Percentiles rank a stretch among this genome's conserved stretches.
phyloP scores from a whole-genome alignment of 2,888 invertebrate genomes.

The Helobdella robusta region DNA sequence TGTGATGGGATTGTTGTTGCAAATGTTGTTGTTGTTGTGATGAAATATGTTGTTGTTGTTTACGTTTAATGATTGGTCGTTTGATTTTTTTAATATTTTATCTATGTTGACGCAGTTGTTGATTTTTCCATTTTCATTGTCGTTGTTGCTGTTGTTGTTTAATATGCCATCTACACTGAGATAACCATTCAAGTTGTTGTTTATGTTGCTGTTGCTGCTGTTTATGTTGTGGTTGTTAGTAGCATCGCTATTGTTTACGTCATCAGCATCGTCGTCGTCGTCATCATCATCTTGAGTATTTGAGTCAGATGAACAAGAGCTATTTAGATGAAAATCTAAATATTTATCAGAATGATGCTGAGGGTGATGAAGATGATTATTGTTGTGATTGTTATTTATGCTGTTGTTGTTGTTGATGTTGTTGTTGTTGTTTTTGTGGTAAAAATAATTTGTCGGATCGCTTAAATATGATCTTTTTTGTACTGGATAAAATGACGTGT shows the following conservation, averaged over 20 bases:
- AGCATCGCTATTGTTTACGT: not conserved
- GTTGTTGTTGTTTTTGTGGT: too few relatives aligned
- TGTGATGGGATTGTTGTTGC: too few relatives aligned
- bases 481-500: constrained; percentile 15
- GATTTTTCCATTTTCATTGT: not conserved
- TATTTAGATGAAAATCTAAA: too few relatives aligned
- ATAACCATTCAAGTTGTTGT: too few relatives aligned
- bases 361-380: not conserved
- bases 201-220: too few relatives aligned
- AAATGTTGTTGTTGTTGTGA: not conserved
- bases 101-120: not conserved
- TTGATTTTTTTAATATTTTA: not conserved
- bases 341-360: too few relatives aligned
- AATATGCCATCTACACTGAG: too few relatives aligned
- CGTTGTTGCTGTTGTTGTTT: not conserved
- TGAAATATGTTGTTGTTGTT: not conserved
- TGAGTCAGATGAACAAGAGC: too few relatives aligned
- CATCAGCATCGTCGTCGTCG: not conserved
- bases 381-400: not conserved
- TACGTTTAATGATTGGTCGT: not conserved
- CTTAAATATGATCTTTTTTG: constrained; percentile 15
- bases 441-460: too few relatives aligned
- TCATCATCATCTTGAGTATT: too few relatives aligned
- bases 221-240: not conserved
- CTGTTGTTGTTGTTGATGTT: too few relatives aligned